Evolutionary conservation across 2,113 vertebrate species (phyloP).

Genomic region (Bos taurus): DNA sequence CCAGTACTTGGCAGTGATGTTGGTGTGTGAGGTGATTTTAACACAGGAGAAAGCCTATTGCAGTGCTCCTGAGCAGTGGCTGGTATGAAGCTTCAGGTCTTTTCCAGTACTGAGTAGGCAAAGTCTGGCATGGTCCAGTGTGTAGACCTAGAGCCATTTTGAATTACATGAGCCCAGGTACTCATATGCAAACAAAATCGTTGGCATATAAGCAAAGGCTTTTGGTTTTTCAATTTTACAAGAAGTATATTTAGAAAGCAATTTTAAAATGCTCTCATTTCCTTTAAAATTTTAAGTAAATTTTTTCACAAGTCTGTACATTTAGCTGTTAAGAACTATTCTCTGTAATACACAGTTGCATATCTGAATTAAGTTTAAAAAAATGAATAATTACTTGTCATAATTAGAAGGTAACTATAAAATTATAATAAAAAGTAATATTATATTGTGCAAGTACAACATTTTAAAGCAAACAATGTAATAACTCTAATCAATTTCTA

Average conservation of each 20-base stretch:
- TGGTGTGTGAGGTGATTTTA: not conserved
- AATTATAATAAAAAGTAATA: not conserved
- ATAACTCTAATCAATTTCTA: conserved; percentile 24
- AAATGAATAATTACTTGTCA: conserved; percentile 12
- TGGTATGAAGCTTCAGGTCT: not conserved
- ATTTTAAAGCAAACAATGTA: conserved; percentile 6
- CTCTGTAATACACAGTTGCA: not conserved
- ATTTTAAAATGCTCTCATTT: not conserved
- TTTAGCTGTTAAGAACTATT: not conserved
- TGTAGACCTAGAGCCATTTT: not conserved
- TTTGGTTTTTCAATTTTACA: not conserved
- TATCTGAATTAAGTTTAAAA: conserved; percentile 33
- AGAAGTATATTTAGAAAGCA: not conserved
- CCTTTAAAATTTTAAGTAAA: not conserved
- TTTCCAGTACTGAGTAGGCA: not conserved
- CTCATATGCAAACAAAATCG: not conserved
- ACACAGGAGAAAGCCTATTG: not conserved
- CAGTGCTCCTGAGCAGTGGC: not conserved
- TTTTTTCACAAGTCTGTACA: not conserved
- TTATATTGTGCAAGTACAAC: conserved; percentile 1
- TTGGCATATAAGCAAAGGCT: not conserved
- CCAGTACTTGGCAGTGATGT: not conserved
- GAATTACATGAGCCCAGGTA: not conserved
- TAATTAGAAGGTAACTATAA: conserved; percentile 32
- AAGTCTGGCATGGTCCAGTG: not conserved